Percentiles rank a stretch among this genome's conserved stretches.
phyloP scores from a whole-genome alignment of 2,797 vertebrate genomes.

The Paedocypris micromegethes region DNA sequence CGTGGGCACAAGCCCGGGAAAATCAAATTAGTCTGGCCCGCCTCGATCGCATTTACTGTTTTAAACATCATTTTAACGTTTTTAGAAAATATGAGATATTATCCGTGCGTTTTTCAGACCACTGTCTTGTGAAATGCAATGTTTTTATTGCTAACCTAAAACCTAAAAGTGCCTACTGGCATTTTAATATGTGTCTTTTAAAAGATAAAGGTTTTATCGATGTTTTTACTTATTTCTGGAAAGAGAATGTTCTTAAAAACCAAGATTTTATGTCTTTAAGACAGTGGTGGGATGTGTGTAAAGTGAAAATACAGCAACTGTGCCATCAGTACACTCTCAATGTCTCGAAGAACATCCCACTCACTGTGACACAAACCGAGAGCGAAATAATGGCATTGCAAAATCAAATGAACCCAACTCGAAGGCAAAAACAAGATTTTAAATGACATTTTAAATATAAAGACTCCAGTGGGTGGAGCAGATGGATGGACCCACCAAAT shows the following conservation, averaged over 20 bases:
- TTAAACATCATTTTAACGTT: slow-evolving; percentile 4
- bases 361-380: slow-evolving; percentile 1
- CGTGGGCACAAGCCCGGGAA: slow-evolving; percentile 7
- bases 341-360: slow-evolving; percentile 7
- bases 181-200: not conserved
- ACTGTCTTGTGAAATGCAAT: not conserved
- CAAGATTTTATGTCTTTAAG: not conserved
- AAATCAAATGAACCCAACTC: not conserved
- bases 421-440: not conserved
- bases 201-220: not conserved
- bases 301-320: not conserved
- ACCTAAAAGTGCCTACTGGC: slow-evolving; percentile 1
- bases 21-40: not conserved
- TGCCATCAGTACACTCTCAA: slow-evolving; percentile 10
- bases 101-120: not conserved
- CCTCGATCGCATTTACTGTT: slow-evolving; percentile 8
- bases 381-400: slow-evolving; percentile 21
- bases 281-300: slow-evolving; percentile 21
- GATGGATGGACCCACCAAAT: slow-evolving; percentile 1
- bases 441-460: slow-evolving; percentile 1
- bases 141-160: not conserved
- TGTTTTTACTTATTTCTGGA: not conserved
- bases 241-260: not conserved
- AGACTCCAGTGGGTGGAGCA: not conserved
- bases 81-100: not conserved